These are phyloP conservation scores for Microctenopoma steveboyesi DNA, from an alignment of 2,797 vertebrate genomes.

Conservation along the genomic window DNA sequence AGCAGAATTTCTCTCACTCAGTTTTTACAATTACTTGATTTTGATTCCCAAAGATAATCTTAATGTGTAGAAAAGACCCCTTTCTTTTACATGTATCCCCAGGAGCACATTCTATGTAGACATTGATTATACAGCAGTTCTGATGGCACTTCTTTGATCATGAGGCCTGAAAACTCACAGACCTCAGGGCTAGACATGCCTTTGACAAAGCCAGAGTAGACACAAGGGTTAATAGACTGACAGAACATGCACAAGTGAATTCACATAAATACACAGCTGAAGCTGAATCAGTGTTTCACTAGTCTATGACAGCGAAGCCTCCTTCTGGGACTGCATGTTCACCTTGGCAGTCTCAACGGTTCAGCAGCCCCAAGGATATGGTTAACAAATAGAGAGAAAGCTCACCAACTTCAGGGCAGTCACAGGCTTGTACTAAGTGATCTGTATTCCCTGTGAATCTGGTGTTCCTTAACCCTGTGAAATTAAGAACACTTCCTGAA, in stretches of 20 bases:
- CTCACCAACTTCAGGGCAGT: constrained; percentile 87
- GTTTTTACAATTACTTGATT: not conserved
- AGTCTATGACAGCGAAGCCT: constrained; percentile 88
- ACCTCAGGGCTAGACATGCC: constrained; percentile 37
- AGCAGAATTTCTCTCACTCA: not conserved
- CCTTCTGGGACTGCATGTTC: constrained; percentile 86
- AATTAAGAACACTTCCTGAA: constrained; percentile 99
- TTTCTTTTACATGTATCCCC: not conserved
- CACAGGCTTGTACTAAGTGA: constrained; percentile 98
- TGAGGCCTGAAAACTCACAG: constrained; percentile 29
- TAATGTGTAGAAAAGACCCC: not conserved
- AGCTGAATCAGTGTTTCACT: constrained; percentile 82
- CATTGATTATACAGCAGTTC: constrained; percentile 37
- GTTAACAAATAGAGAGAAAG: constrained; percentile 92
- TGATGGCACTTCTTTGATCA: constrained; percentile 47
- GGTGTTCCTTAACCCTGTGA: constrained; percentile 99
- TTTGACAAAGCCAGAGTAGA: constrained; percentile 61
- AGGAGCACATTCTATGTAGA: constrained; percentile 29
- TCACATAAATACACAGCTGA: constrained; percentile 68
- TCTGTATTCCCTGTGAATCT: constrained; percentile 99
- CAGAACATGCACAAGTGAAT: constrained; percentile 63
- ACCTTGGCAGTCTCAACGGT: constrained; percentile 89
- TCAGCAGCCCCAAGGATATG: constrained; percentile 90
- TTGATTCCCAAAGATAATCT: not conserved
- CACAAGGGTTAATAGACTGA: constrained; percentile 64